Evolutionary conservation across 1,140 invertebrate genomes (phyloP), one percentile per base, ranked within the genome.

Genomic region (Asobara japonica): DNA sequence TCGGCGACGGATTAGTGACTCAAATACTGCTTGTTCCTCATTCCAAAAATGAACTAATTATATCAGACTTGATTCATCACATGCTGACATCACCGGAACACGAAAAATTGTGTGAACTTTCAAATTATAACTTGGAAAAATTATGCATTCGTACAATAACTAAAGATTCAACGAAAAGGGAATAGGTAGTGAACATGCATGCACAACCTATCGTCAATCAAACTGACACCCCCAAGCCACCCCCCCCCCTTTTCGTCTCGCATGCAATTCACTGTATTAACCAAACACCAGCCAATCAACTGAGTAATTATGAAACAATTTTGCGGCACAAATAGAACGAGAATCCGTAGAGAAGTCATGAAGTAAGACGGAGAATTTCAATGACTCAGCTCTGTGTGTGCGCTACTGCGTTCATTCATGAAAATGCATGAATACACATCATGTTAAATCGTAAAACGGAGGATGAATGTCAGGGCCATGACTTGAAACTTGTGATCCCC

Each of bases 251-350:
- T 67, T 66, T 51, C 45, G 45, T 51, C 45, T 51, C 77, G 77
- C 82, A 84, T 84, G 81, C 82, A 74, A 84, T 80, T 77, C 72
- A 77, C 74, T 68, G 62, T 71, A 33, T 71, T 65, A 67, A 25
- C 16, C 65, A 73, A 72, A 77, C 69, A 67, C 65, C 77, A 79
- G 82, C 82, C 79, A 82, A 33, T 30, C 30, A 33, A 56, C 69
- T 33, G 65, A 77, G 74, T 78, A 82, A 82, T 84, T 83, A 81
- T 72, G 69, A 77, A 83, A 81, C 77, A 77, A 82, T 83, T 80
- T 75, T 65, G 56, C 62, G 66, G n/a, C 71, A 73, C 76, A 77
- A 80, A 80, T 79, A 75, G 78, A 74, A 65, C 41, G 74, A 74
- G 76, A 27, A 73, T 79, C 74, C 79, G 75, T 61, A 48, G 74